Percentiles rank a stretch among this genome's conserved stretches.
Conservation (phyloP, 92 coral and sea anemone species). For the Epizoanthus stellaris region DNA sequence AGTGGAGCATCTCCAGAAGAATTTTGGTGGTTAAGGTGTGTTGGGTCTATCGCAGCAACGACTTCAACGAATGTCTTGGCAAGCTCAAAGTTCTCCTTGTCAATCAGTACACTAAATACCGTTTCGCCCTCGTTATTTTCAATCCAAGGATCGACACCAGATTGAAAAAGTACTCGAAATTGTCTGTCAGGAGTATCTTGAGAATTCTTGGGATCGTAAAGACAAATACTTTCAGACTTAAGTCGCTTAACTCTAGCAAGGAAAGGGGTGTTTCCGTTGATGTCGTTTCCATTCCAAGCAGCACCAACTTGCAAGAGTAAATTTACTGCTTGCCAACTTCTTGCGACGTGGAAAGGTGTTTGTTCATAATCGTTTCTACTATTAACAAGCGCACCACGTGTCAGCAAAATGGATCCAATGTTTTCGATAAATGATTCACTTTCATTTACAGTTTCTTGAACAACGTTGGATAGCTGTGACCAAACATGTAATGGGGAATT, state of each 20-base stretch:
- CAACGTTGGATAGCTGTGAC: constrained; percentile 9
- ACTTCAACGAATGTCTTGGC: not conserved
- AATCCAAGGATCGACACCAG: too few species aligned
- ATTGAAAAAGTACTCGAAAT: constrained; percentile 1
- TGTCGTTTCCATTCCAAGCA: not conserved
- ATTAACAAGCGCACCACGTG: not conserved
- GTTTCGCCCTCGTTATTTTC: not conserved
- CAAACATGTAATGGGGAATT: constrained; percentile 1
- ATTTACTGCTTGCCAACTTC: not conserved
- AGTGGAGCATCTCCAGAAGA: not conserved
- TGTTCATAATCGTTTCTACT: not conserved
- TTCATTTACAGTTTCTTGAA: too few species aligned
- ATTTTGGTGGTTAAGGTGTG: not conserved
- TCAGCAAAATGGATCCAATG: not conserved
- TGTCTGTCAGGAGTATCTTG: not conserved
- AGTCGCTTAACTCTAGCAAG: not conserved
- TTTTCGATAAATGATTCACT: not conserved
- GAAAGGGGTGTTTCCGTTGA: not conserved
- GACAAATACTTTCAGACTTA: not conserved
- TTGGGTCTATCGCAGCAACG: not conserved
- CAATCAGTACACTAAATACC: not conserved
- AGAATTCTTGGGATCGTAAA: not conserved
- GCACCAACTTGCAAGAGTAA: not conserved
- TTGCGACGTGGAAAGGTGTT: constrained; percentile 8
- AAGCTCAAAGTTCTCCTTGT: too few species aligned